A percentile compares a stretch with the other conserved stretches of the same genome.
Conservation (phyloP, 2,797 vertebrate species). For the Chrosomus eos region DNA sequence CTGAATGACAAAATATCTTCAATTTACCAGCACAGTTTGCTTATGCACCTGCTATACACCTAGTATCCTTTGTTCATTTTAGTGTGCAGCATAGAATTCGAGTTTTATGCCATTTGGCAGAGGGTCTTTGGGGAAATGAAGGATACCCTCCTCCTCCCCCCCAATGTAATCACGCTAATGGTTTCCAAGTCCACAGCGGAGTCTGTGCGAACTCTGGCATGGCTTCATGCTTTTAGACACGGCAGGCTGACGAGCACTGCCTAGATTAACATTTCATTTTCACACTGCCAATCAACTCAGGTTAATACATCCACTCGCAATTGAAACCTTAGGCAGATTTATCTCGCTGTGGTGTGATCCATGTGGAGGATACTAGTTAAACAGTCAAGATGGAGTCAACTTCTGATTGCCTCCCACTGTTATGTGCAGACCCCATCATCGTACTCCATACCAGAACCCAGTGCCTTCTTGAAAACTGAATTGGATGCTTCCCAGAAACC, state of each 20-base stretch:
- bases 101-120: constrained; percentile 45
- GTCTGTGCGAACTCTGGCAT: constrained; percentile 47
- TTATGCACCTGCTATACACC: constrained; percentile 19
- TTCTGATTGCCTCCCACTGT: not conserved
- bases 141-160: not conserved
- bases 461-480: not conserved
- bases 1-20: constrained; percentile 8
- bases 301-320: constrained; percentile 54
- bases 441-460: not conserved
- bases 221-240: constrained; percentile 48
- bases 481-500: constrained; percentile 1
- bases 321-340: constrained; percentile 54
- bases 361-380: constrained; percentile 34
- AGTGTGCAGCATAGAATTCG: not conserved
- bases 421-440: not conserved
- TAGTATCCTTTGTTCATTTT: constrained; percentile 23
- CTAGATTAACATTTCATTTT: constrained; percentile 63
- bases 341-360: constrained; percentile 21
- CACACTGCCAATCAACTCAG: constrained; percentile 56
- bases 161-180: constrained; percentile 54
- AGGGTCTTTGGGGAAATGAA: constrained; percentile 45
- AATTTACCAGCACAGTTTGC: not conserved
- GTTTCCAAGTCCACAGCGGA: constrained; percentile 40
- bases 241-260: constrained; percentile 29
- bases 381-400: not conserved